These are phyloP conservation scores for Drosophila monieri DNA, from an alignment of 2,888 invertebrate genomes.

Conservation along the genomic window DNA sequence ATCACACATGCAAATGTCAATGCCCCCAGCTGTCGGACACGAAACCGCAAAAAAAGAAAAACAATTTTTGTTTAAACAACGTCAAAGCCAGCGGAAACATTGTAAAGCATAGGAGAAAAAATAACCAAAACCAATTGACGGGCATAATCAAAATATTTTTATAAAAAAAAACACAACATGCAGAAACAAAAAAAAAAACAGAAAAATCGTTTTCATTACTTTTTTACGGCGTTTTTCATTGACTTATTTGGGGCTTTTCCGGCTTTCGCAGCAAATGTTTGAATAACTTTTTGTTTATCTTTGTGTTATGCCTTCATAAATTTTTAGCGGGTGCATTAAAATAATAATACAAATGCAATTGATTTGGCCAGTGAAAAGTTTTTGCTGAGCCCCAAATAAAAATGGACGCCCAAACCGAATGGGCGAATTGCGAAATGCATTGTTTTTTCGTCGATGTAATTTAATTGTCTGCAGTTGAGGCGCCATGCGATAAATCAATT, in stretches of 20 bases:
- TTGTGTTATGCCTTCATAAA: conserved; percentile 26
- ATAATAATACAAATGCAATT: conserved; percentile 49
- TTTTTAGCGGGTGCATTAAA: conserved; percentile 43
- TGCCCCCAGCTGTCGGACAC: conserved; percentile 29
- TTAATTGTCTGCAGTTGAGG: conserved; percentile 60
- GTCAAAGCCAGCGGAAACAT: conserved; percentile 27
- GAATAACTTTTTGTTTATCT: conserved; percentile 33
- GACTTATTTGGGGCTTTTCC: conserved; percentile 43
- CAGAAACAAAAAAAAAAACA: conserved; percentile 29
- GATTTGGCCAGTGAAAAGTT: conserved; percentile 14
- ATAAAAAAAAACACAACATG: conserved; percentile 48
- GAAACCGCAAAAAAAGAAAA: conserved; percentile 13
- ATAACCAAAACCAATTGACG: conserved; percentile 22
- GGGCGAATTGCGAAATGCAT: conserved; percentile 12
- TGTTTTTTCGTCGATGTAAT: conserved; percentile 42
- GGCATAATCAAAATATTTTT: conserved; percentile 51
- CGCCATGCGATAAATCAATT: conserved; percentile 70
- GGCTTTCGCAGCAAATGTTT: conserved; percentile 42
- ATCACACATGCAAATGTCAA: conserved; percentile 47
- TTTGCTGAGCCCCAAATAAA: conserved; percentile 8
- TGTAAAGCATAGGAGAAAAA: conserved; percentile 24
- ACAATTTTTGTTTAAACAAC: conserved; percentile 37
- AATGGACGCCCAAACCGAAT: conserved; percentile 8
- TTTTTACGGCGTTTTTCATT: conserved; percentile 19
- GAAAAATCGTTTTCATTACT: conserved; percentile 21